These are phyloP conservation scores for Abramis brama DNA, from an alignment of 2,113 vertebrate genomes.

Conservation along the genomic window DNA sequence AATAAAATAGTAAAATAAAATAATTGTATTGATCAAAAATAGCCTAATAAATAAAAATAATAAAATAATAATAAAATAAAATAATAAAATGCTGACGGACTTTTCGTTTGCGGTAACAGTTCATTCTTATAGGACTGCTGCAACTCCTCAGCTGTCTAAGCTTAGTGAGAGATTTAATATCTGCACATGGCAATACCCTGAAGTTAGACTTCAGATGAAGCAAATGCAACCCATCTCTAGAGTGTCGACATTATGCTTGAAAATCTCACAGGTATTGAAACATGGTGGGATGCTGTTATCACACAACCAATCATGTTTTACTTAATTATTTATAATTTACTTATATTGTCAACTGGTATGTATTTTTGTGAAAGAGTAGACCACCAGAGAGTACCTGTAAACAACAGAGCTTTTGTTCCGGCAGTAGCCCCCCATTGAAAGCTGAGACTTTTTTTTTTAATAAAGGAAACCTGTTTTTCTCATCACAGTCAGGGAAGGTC, in stretches of 20 bases:
- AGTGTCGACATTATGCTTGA: background rate
- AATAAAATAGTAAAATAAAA: background rate
- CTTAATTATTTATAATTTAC: background rate
- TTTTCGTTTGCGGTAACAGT: background rate
- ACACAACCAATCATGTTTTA: background rate
- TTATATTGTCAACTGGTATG: background rate
- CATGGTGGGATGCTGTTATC: background rate
- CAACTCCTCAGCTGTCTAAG: background rate
- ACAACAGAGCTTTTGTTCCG: conserved; percentile 43
- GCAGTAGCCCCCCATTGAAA: conserved; percentile 37
- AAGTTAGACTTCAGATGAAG: background rate
- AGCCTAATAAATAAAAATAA: too few relatives aligned
- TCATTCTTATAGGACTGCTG: background rate
- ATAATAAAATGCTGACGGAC: background rate
- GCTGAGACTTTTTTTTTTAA: conserved; percentile 30
- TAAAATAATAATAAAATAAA: background rate
- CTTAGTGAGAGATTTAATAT: conserved; percentile 3
- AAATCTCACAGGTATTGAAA: background rate
- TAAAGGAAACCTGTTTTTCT: conserved; percentile 44
- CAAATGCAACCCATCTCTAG: background rate
- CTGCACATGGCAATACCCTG: background rate
- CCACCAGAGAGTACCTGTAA: conserved; percentile 4
- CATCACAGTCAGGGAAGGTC: conserved; percentile 27
- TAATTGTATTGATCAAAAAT: background rate
- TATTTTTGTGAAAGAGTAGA: conserved; percentile 20